phyloP scores from a whole-genome alignment of 2,797 vertebrate genomes.

The Gymnopithys bicolor region DNA sequence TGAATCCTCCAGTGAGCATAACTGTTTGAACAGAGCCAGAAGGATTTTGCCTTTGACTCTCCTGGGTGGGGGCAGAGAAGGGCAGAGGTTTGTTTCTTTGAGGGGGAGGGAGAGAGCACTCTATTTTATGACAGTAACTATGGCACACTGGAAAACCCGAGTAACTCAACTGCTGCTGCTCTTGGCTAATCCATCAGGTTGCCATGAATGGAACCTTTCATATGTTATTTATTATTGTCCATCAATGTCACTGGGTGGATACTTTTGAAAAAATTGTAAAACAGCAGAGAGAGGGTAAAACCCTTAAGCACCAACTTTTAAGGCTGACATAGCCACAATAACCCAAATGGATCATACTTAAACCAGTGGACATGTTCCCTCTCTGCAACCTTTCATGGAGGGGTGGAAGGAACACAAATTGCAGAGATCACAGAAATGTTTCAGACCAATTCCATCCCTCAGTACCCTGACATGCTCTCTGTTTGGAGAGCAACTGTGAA shows the following conservation, averaged over 20 bases:
- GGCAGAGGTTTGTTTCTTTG: neutral
- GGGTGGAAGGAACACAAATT: neutral
- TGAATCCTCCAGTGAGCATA: neutral
- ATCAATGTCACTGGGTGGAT: neutral
- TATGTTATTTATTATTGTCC: neutral
- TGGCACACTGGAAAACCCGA: neutral
- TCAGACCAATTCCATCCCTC: neutral
- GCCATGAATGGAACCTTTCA: neutral
- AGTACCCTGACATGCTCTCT: neutral
- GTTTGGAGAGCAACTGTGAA: neutral
- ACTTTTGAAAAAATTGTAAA: neutral
- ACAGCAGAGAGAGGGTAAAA: neutral
- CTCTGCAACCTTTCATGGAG: neutral
- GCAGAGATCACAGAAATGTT: neutral
- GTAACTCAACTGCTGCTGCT: neutral
- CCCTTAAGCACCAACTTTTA: neutral
- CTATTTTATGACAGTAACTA: neutral
- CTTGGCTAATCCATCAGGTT: neutral
- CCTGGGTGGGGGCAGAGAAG: neutral
- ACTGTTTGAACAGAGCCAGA: neutral
- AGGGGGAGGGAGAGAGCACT: accelerated
- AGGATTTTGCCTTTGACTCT: neutral
- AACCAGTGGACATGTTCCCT: neutral
- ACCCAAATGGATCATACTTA: neutral
- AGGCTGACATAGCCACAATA: neutral